Conservation (phyloP, 2,888 invertebrate genomes). For the Patella depressa region DNA sequence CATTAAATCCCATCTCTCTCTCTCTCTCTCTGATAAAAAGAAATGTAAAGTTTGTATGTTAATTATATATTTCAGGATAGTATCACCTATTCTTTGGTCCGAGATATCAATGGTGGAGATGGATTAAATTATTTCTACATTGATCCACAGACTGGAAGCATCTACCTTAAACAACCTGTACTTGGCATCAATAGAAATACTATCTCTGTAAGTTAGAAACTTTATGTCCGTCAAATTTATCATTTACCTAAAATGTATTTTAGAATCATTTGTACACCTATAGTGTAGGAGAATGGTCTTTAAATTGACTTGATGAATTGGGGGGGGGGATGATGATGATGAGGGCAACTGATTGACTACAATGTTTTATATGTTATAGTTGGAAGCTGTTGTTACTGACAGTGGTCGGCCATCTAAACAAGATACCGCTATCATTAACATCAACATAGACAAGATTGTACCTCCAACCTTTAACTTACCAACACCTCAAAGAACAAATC, state of each 20-base stretch:
- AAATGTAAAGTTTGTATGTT: neutral
- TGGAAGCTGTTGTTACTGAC: constrained; percentile 42
- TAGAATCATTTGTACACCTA: too few species aligned
- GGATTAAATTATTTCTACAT: constrained; percentile 50
- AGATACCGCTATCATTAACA: constrained; percentile 41
- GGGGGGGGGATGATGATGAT: too few species aligned
- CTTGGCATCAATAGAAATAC: neutral
- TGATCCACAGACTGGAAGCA: constrained; percentile 47
- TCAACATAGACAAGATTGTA: constrained; percentile 45
- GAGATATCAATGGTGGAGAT: constrained; percentile 35
- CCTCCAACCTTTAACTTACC: constrained; percentile 37
- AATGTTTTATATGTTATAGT: constrained; percentile 20
- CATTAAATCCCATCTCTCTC: too few species aligned
- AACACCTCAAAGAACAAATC: constrained; percentile 20
- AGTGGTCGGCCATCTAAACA: constrained; percentile 40
- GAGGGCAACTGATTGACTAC: too few species aligned
- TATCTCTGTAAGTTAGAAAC: neutral
- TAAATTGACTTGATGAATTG: too few species aligned
- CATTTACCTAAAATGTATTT: too few species aligned
- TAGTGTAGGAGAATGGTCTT: too few species aligned
- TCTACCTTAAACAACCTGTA: constrained; percentile 40
- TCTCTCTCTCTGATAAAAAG: too few species aligned
- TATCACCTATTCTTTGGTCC: constrained; percentile 46
- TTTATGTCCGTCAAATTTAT: too few species aligned
- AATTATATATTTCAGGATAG: constrained; percentile 47